phyloP scores from a whole-genome alignment of 2,888 invertebrate genomes.

The Eupithecia tripunctaria region DNA sequence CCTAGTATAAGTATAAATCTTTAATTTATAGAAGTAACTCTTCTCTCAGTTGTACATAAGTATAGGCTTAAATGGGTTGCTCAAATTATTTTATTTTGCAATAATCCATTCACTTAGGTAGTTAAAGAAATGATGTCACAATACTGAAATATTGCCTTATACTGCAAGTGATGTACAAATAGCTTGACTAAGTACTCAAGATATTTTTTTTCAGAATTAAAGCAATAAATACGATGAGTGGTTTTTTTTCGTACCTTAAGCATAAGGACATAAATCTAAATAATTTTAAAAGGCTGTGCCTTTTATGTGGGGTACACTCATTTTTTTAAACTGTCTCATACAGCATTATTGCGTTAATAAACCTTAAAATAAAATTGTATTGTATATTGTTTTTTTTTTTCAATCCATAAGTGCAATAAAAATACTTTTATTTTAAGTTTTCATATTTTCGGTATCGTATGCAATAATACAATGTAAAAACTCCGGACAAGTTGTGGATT shows the following conservation, averaged over 20 bases:
- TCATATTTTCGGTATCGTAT: no score
- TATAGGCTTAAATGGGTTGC: not conserved
- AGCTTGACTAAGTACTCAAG: not conserved
- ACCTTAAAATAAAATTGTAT: no score
- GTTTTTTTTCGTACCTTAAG: not conserved
- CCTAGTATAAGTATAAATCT: constrained; percentile 55
- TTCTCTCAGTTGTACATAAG: not conserved
- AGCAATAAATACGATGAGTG: not conserved
- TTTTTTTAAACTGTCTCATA: no score
- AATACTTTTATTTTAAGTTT: no score
- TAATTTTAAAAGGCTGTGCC: no score
- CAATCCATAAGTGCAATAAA: no score
- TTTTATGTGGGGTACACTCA: no score
- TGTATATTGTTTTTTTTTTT: no score
- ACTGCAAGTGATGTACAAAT: not conserved
- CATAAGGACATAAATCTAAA: no score
- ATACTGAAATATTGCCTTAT: not conserved
- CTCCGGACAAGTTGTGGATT: no score
- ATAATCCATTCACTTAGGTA: not conserved
- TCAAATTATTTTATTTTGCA: not conserved
- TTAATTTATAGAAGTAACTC: not conserved
- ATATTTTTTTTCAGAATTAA: not conserved
- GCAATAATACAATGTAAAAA: no score
- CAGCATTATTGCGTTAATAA: no score
- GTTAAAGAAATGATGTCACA: not conserved